phyloP scores from a whole-genome alignment of 2,113 vertebrate genomes.

The Esox niger region DNA sequence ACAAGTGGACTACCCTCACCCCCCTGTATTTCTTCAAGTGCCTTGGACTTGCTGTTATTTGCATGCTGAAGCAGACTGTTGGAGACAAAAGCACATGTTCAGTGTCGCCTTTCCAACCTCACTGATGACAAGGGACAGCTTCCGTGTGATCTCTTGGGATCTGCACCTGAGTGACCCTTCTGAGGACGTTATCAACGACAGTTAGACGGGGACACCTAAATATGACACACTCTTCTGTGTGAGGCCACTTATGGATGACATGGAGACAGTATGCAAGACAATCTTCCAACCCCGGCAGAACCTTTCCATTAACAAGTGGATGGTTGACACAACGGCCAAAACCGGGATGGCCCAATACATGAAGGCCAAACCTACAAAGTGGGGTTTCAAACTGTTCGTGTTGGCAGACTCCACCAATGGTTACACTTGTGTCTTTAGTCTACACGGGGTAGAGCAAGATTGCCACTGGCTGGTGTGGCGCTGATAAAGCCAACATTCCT shows the following conservation, averaged over 20 bases:
- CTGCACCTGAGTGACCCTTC: slow-evolving; percentile 16
- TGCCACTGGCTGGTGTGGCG: slow-evolving; percentile 4
- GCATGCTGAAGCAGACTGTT: neutral
- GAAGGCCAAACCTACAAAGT: slow-evolving; percentile 27
- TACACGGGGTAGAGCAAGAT: slow-evolving; percentile 13
- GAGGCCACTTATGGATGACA: neutral
- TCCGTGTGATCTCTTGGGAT: neutral
- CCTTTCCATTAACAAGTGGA: slow-evolving; percentile 19
- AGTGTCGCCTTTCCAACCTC: neutral
- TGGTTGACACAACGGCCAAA: slow-evolving; percentile 17
- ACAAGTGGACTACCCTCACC: too few species aligned
- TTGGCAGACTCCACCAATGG: slow-evolving; percentile 22
- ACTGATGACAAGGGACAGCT: slow-evolving; percentile 1
- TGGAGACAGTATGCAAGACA: slow-evolving; percentile 1
- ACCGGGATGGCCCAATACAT: too few species aligned
- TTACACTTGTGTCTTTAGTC: slow-evolving; percentile 24
- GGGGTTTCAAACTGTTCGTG: slow-evolving; percentile 26
- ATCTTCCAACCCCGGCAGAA: slow-evolving; percentile 10
- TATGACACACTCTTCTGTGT: slow-evolving; percentile 16
- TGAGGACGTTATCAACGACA: neutral
- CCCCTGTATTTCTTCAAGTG: too few species aligned
- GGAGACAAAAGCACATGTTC: neutral
- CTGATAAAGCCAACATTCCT: slow-evolving; percentile 9
- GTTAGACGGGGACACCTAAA: slow-evolving; percentile 7
- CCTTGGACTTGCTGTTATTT: too few species aligned